These are phyloP conservation scores for Pseudolycoriella hygida DNA, from an alignment of 2,888 invertebrate genomes.

Conservation along the genomic window DNA sequence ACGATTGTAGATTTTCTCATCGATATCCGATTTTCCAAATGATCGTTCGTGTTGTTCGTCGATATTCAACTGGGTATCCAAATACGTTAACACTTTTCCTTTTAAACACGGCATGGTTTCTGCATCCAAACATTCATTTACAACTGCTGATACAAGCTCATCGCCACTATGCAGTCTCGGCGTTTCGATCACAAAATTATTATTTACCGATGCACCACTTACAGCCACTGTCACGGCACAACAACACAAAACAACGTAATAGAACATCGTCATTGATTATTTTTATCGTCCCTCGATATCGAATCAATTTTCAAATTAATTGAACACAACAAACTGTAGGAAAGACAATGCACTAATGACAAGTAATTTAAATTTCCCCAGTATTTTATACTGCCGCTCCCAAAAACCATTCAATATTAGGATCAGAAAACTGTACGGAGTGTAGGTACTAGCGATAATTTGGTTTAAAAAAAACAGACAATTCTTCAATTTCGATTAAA, in stretches of 20 bases:
- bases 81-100: slow-evolving; percentile 54
- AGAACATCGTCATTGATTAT: slow-evolving; percentile 19
- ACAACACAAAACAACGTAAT: slow-evolving; percentile 33
- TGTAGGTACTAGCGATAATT: slow-evolving; percentile 13
- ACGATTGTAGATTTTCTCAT: slow-evolving; percentile 57
- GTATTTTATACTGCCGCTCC: slow-evolving; percentile 32
- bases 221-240: slow-evolving; percentile 32
- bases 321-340: background rate
- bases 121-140: slow-evolving; percentile 53
- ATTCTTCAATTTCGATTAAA: background rate
- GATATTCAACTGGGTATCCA: slow-evolving; percentile 51
- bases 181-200: slow-evolving; percentile 33
- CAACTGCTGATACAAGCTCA: slow-evolving; percentile 48
- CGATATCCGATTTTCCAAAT: slow-evolving; percentile 42
- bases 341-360: slow-evolving; percentile 28
- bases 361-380: slow-evolving; percentile 22
- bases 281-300: background rate
- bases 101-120: slow-evolving; percentile 58
- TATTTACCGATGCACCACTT: slow-evolving; percentile 31
- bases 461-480: background rate
- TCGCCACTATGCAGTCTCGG: slow-evolving; percentile 44
- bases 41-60: slow-evolving; percentile 41
- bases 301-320: background rate
- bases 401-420: slow-evolving; percentile 11
- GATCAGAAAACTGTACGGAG: slow-evolving; percentile 15